Percentiles rank a stretch among this genome's conserved stretches.
These are phyloP conservation scores for Strix aluco DNA, from an alignment of 2,113 vertebrate genomes.

Conservation along the genomic window DNA sequence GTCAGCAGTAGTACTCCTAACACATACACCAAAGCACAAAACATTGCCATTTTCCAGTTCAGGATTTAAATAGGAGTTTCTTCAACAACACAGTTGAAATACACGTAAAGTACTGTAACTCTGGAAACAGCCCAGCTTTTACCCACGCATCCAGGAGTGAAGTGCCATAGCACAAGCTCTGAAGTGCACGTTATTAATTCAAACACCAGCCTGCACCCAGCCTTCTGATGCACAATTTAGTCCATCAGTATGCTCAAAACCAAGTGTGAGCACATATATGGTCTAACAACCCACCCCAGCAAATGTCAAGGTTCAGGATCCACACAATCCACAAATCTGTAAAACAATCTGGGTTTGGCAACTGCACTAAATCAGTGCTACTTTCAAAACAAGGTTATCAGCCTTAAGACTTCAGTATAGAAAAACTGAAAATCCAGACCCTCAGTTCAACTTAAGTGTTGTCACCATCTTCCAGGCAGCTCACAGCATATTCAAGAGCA, in stretches of 20 bases:
- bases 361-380: background rate
- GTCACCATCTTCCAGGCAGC: background rate
- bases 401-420: background rate
- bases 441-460: background rate
- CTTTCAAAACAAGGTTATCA: background rate
- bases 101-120: background rate
- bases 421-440: background rate
- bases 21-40: too few relatives aligned
- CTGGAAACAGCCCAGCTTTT: background rate
- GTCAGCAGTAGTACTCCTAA: background rate
- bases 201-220: background rate
- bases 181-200: background rate
- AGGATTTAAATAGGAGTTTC: background rate
- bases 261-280: background rate
- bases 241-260: background rate
- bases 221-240: background rate
- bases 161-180: background rate
- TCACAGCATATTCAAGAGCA: background rate
- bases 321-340: too few relatives aligned
- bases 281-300: background rate
- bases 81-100: fast-evolving
- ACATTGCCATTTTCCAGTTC: background rate
- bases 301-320: background rate
- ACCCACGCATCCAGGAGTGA: background rate
- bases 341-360: background rate